Evolutionary conservation across 2,797 vertebrate genomes (phyloP).

Genomic region (Amblyraja radiata): DNA sequence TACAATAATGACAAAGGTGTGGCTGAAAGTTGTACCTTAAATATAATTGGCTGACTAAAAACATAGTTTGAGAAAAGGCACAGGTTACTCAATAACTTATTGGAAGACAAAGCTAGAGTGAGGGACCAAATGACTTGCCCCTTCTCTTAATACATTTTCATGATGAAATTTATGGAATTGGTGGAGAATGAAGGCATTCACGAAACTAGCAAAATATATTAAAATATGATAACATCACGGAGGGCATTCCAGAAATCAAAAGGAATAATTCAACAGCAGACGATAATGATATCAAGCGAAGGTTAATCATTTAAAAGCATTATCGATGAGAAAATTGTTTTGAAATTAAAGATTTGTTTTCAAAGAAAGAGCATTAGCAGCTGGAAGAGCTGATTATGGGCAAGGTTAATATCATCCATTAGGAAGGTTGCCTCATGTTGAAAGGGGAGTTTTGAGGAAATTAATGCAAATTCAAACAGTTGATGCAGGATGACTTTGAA

Average conservation of each 20-base stretch:
- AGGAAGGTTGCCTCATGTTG: not conserved
- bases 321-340: not conserved
- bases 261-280: not conserved
- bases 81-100: too few species aligned
- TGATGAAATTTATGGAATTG: too few species aligned
- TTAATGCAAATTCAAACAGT: not conserved
- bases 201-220: not conserved
- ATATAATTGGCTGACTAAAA: not conserved
- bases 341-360: not conserved
- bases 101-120: too few species aligned
- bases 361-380: not conserved
- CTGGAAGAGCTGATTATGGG: not conserved
- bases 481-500: not conserved
- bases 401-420: not conserved
- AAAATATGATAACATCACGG: too few species aligned
- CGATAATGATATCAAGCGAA: conserved; percentile 3
- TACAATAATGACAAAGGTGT: not conserved
- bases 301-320: conserved; percentile 7
- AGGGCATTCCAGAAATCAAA: not conserved
- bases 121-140: too few species aligned
- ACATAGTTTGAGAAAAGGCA: not conserved
- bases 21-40: not conserved
- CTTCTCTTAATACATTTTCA: too few species aligned
- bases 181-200: not conserved
- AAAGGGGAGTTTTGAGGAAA: not conserved